phyloP scores from a whole-genome alignment of 2,888 invertebrate species.

The Oligia latruncula region DNA sequence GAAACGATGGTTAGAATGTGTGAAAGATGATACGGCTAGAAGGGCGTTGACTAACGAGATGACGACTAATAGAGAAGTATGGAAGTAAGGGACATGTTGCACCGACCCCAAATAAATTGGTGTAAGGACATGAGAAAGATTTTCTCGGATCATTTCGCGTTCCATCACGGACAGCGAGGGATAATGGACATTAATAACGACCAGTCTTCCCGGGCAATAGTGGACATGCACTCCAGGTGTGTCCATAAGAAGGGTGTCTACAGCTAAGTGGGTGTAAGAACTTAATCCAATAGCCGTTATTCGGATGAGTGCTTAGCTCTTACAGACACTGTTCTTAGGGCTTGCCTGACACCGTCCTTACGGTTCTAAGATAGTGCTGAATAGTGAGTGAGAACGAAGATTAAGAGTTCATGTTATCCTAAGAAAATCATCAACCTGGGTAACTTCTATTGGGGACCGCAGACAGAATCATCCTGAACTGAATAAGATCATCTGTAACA shows the following conservation, averaged over 20 bases:
- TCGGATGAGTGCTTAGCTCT: slow-evolving; percentile 26
- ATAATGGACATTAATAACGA: neutral
- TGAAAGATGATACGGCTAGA: neutral
- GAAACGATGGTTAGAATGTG: neutral
- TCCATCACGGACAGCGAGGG: neutral
- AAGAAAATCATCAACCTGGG: neutral
- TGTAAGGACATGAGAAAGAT: no score
- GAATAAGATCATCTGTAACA: neutral
- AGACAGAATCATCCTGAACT: neutral
- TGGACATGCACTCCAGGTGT: neutral
- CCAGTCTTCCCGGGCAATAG: neutral
- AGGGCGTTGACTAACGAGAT: no score
- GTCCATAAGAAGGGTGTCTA: neutral
- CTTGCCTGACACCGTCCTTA: neutral
- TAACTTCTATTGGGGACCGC: no score
- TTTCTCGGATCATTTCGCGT: neutral
- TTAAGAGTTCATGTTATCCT: neutral
- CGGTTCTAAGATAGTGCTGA: neutral
- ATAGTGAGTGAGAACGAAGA: neutral
- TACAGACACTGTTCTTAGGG: neutral
- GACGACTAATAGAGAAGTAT: neutral
- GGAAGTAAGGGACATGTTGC: neutral
- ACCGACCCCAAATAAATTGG: no score
- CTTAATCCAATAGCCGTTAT: slow-evolving; percentile 50
- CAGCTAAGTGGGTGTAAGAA: slow-evolving; percentile 22